A percentile compares a stretch with the other conserved stretches of the same genome.
phyloP scores from a whole-genome alignment of 2,797 vertebrate species.

The Crypturellus tataupa region DNA sequence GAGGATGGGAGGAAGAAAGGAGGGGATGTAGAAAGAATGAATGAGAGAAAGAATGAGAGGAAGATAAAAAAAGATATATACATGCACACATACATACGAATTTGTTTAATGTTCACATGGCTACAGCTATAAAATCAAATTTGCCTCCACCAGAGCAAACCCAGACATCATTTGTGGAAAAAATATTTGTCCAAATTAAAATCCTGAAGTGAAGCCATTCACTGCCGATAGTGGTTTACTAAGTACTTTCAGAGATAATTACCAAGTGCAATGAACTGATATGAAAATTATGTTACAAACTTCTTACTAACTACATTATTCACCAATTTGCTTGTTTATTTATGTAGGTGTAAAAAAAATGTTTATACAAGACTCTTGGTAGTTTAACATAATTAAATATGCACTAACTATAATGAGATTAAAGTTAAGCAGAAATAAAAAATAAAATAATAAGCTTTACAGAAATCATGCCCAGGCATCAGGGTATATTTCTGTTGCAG shows the following conservation, averaged over 20 bases:
- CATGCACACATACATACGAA: neutral
- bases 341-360: neutral
- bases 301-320: neutral
- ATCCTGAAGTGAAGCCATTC: neutral
- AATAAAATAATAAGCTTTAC: neutral
- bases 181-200: neutral
- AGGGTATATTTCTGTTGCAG: neutral
- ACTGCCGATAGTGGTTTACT: neutral
- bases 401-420: slow-evolving; percentile 30
- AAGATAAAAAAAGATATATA: neutral
- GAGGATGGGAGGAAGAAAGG: too few species aligned
- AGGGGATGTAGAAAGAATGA: neutral
- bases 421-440: slow-evolving; percentile 25
- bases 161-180: neutral
- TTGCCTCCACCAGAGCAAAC: neutral
- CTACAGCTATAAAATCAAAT: neutral
- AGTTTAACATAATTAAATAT: slow-evolving; percentile 25
- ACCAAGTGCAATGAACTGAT: neutral
- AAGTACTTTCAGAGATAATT: neutral
- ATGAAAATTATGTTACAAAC: neutral
- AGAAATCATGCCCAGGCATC: neutral
- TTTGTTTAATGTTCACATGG: neutral
- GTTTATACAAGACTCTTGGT: neutral
- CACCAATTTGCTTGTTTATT: neutral
- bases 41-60: neutral